These are phyloP conservation scores for Corvus hawaiiensis DNA, from an alignment of 2,113 vertebrate species.

Conservation along the genomic window DNA sequence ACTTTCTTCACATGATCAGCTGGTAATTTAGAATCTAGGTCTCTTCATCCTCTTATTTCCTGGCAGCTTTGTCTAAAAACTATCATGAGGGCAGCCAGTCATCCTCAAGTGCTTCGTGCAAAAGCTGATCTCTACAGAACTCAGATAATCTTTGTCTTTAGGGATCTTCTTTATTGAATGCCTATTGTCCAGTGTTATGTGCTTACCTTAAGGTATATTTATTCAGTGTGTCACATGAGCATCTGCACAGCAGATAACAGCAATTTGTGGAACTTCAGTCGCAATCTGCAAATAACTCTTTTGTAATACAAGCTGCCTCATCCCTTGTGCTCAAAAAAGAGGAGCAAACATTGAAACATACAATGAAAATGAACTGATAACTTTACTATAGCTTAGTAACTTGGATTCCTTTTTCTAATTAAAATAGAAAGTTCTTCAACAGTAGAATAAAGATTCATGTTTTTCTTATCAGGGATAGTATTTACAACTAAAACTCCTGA, in stretches of 20 bases:
- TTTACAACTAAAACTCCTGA: neutral
- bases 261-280: neutral
- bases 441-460: neutral
- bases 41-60: neutral
- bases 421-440: neutral
- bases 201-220: slow-evolving; percentile 17
- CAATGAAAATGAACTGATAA: neutral
- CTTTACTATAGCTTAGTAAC: neutral
- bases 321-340: neutral
- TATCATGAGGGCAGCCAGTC: neutral
- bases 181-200: neutral
- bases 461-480: neutral
- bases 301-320: neutral
- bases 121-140: neutral
- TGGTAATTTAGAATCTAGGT: slow-evolving; percentile 36
- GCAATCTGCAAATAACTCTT: neutral
- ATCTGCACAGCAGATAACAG: slow-evolving; percentile 1
- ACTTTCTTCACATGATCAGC: slow-evolving; percentile 13
- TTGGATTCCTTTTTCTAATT: neutral
- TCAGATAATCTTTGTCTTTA: neutral
- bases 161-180: neutral
- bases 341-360: neutral
- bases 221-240: neutral
- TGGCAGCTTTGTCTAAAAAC: neutral
- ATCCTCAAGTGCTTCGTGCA: neutral